A percentile compares a stretch with the other conserved stretches of the same genome.
Conservation (phyloP, 2,113 vertebrate genomes). For the Nerophis ophidion region DNA sequence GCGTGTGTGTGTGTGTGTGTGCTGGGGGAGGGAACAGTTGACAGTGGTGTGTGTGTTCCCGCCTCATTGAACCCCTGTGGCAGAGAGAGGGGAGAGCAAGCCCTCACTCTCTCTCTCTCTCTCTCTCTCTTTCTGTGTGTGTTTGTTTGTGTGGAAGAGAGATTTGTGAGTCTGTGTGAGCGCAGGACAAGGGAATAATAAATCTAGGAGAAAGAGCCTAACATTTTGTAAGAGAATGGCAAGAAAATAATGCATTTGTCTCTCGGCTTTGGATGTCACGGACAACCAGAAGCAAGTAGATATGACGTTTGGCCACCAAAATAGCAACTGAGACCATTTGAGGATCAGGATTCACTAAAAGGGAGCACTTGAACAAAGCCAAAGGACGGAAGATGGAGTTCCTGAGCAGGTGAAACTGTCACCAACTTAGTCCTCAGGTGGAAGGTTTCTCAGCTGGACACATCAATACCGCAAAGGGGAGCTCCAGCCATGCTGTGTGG, state of each 20-base stretch:
- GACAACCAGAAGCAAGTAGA: constrained; percentile 14
- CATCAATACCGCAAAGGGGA: constrained; percentile 30
- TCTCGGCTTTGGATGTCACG: constrained; percentile 36
- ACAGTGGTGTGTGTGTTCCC: constrained; percentile 55
- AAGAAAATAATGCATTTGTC: constrained; percentile 27
- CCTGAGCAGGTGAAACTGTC: constrained; percentile 37
- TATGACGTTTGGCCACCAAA: constrained; percentile 8
- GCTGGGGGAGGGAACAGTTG: constrained; percentile 41
- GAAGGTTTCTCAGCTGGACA: constrained; percentile 15
- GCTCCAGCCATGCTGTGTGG: constrained; percentile 73
- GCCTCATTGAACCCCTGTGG: constrained; percentile 60
- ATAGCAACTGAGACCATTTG: constrained; percentile 19
- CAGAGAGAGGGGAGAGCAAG: constrained; percentile 38
- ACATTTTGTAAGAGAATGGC: constrained; percentile 23
- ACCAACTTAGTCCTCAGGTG: constrained; percentile 24
- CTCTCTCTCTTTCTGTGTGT: constrained; percentile 10
- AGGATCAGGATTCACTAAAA: constrained; percentile 22
- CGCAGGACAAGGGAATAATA: constrained; percentile 50
- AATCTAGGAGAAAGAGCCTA: constrained; percentile 49
- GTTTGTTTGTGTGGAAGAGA: constrained; percentile 13
- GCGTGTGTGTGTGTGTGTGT: constrained; percentile 26
- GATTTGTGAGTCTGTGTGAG: constrained; percentile 58
- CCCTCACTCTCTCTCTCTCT: constrained; percentile 36
- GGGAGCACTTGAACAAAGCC: constrained; percentile 11
- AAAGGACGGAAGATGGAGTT: constrained; percentile 28